A percentile compares a stretch with the other conserved stretches of the same genome.
Evolutionary conservation across 2,113 vertebrate species (phyloP).

Genomic region (Syngnathus floridae): DNA sequence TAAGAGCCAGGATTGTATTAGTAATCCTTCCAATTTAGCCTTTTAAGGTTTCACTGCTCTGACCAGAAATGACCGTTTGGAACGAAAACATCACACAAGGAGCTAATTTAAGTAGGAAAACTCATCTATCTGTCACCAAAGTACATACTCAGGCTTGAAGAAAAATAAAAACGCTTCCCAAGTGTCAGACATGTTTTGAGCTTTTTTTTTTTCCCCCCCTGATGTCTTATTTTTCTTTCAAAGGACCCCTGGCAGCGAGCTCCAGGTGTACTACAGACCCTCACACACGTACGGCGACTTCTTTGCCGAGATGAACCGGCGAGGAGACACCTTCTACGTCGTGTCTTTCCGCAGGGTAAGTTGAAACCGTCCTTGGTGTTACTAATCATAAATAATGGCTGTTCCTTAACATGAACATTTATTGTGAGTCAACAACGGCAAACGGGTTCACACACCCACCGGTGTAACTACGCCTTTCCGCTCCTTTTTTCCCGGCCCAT

Average conservation of each 20-base stretch:
- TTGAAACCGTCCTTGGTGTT: slow-evolving; percentile 14
- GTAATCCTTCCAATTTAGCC: not conserved
- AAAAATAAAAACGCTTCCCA: not conserved
- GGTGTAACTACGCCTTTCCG: slow-evolving; percentile 17
- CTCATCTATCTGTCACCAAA: not conserved
- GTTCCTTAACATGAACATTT: slow-evolving; percentile 4
- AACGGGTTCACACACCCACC: slow-evolving; percentile 4
- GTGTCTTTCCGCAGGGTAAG: slow-evolving; percentile 94
- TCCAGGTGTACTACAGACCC: slow-evolving; percentile 89
- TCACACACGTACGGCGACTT: slow-evolving; percentile 83
- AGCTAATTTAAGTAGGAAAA: not conserved
- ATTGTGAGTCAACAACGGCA: slow-evolving; percentile 1
- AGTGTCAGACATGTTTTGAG: not conserved
- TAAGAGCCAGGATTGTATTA: not conserved
- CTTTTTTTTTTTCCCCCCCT: no score
- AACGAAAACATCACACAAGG: not conserved
- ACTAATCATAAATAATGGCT: slow-evolving; percentile 6
- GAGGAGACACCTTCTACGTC: slow-evolving; percentile 89
- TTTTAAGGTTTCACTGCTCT: not conserved
- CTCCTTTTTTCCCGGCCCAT: slow-evolving; percentile 13
- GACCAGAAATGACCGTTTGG: not conserved
- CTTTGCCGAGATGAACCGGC: slow-evolving; percentile 84
- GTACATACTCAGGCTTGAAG: not conserved
- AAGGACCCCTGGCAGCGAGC: slow-evolving; percentile 80
- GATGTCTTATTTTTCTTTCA: slow-evolving; percentile 16